These are phyloP conservation scores for Zootoca vivipara DNA, from an alignment of 2,113 vertebrate genomes.

Conservation along the genomic window DNA sequence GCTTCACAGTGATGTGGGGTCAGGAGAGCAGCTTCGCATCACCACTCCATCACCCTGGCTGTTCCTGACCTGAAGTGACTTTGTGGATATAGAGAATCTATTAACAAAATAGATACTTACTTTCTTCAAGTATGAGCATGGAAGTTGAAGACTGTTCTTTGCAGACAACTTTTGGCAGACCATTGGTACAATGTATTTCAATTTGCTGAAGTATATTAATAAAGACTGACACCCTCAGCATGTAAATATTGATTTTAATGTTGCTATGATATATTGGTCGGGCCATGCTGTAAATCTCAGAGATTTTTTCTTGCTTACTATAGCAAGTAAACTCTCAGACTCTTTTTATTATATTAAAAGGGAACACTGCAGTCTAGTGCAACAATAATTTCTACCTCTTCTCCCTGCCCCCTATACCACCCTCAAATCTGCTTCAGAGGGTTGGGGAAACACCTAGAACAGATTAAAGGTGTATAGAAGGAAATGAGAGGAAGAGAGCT, in stretches of 20 bases:
- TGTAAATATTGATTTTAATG: slow-evolving; percentile 5
- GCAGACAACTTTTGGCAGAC: neutral
- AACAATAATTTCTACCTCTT: too few species aligned
- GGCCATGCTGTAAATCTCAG: neutral
- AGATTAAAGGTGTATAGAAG: too few species aligned
- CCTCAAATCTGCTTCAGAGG: too few species aligned
- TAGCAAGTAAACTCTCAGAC: slow-evolving; percentile 13
- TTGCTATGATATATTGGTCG: neutral
- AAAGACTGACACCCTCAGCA: neutral
- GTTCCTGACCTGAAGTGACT: neutral
- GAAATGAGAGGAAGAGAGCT: too few species aligned
- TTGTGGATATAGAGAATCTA: neutral
- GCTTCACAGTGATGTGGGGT: too few species aligned
- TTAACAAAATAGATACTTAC: neutral
- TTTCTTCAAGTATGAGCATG: slow-evolving; percentile 5
- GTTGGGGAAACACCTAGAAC: too few species aligned
- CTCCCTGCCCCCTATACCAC: too few species aligned
- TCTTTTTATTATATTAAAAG: neutral
- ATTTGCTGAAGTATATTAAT: slow-evolving; percentile 28
- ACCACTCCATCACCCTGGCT: too few species aligned
- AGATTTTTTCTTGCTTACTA: slow-evolving; percentile 19
- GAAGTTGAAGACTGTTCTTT: slow-evolving; percentile 16
- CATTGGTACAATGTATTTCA: neutral
- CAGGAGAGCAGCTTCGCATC: too few species aligned
- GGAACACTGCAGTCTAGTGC: too few species aligned